Base-by-base conservation (phyloP, 2,113 vertebrate genomes). In the Lota lota region DNA sequence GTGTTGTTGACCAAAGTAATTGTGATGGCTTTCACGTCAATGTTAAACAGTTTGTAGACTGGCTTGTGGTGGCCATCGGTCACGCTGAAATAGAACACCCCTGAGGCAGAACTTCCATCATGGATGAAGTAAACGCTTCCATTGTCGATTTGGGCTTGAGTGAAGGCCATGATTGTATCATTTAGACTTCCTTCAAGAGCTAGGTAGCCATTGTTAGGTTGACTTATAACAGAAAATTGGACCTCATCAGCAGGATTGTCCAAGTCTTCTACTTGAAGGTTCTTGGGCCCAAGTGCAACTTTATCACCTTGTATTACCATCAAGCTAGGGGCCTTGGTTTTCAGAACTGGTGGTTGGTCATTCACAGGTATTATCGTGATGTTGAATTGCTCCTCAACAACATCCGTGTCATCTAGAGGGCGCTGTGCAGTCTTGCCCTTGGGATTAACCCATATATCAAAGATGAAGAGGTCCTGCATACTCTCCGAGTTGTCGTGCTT, bases 71-170 rank as follows among this genome's bases (percentile, higher is more conserved):
- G 88, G 16, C 95, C 94, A 71, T 96, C 95, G 0, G 91, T 94
- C 67, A 96, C 94, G 2, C 93, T 96, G 68, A 99, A 97, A 87
- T 96, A 97, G 79, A 99, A 98, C 1, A 91, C 92, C 0, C 94
- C 94, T 3, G 95, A 94, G 8, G 78, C 85, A 0, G 92, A 77
- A 69, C 92, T 94, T 80, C 95, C 94, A 70, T 96, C 95, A 16
- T 97, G 94, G 62, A 94, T 63, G 79, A 97, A 98, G 86, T 87
- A 94, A n/a, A 96, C 58, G 15, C 83, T 79, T 59, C 83, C 87
- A 40, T 76, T 85, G 79, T 96, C 91, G 20, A 95, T 84, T 80
- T 97, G 92, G 10, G 93, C 93, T 85, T 97, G 95, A 5, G 94
- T 95, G 76, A 98, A 97, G 53, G 87, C 63, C 21, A 77, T 73